Percentiles rank a stretch among this genome's conserved stretches.
Evolutionary conservation across 2,797 vertebrate species (phyloP).

Genomic region (Gobionotothen gibberifrons): DNA sequence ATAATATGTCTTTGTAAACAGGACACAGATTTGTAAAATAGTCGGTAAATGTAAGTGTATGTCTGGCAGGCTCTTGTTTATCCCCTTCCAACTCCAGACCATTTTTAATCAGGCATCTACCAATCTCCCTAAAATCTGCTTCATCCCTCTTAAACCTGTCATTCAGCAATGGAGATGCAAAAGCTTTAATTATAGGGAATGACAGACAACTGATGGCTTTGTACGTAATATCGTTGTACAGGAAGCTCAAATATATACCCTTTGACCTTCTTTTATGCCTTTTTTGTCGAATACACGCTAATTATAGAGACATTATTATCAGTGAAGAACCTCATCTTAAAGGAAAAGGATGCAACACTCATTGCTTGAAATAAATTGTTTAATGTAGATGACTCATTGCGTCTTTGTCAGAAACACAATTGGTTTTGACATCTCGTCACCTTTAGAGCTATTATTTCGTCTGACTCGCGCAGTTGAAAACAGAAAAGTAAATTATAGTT

Average conservation of each 20-base stretch:
- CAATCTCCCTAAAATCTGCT: not conserved
- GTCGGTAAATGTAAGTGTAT: not conserved
- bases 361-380: constrained; percentile 39
- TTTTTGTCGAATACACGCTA: not conserved
- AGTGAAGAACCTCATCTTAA: constrained; percentile 17
- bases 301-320: not conserved
- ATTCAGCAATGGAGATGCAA: not conserved
- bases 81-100: constrained; percentile 1
- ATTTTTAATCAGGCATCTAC: constrained; percentile 11
- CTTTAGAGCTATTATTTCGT: constrained; percentile 46
- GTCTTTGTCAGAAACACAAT: constrained; percentile 56
- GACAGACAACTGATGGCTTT: not conserved
- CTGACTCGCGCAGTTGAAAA: constrained; percentile 31
- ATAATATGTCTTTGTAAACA: not conserved
- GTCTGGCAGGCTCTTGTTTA: constrained; percentile 13
- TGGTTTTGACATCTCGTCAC: constrained; percentile 63
- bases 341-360: not conserved
- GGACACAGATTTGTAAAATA: constrained; percentile 11
- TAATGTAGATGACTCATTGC: constrained; percentile 36
- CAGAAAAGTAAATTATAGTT: constrained; percentile 44
- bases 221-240: not conserved
- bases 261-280: constrained; percentile 6
- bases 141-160: not conserved
- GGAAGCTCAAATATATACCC: not conserved
- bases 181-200: not conserved